Evolutionary conservation across 2,113 vertebrate genomes (phyloP).

Genomic region (Ascaphus truei): DNA sequence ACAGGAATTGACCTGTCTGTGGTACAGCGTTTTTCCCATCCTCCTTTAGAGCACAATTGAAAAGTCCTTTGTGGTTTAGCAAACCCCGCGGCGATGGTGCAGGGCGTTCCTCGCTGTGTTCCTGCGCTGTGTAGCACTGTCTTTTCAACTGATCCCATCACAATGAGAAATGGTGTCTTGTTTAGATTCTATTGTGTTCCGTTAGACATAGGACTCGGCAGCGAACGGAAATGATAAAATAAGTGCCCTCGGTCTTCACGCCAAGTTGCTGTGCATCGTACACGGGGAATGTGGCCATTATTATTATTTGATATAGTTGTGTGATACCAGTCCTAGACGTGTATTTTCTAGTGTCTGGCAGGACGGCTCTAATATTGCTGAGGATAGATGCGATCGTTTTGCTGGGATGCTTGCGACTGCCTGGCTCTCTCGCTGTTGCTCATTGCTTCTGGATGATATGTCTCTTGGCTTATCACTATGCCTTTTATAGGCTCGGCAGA

Average conservation of each 20-base stretch:
- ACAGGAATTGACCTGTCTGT: slow-evolving; percentile 7
- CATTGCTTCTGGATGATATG: too few relatives aligned
- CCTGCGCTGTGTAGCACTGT: neutral
- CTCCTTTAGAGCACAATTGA: slow-evolving; percentile 7
- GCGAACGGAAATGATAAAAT: slow-evolving; percentile 13
- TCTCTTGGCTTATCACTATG: too few relatives aligned
- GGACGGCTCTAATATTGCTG: too few relatives aligned
- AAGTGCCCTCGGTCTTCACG: neutral
- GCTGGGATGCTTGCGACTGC: too few relatives aligned
- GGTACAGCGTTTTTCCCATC: slow-evolving; percentile 6
- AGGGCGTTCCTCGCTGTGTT: slow-evolving; percentile 1
- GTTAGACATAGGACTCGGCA: neutral
- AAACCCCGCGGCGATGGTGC: neutral
- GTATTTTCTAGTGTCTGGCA: too few relatives aligned
- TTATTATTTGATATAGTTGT: too few relatives aligned
- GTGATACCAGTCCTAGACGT: too few relatives aligned
- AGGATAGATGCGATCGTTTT: too few relatives aligned
- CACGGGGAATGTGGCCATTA: neutral
- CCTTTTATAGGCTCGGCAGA: too few relatives aligned
- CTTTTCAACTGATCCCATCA: slow-evolving; percentile 8
- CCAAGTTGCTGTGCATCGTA: neutral
- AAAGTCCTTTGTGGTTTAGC: neutral
- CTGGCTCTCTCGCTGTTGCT: too few relatives aligned
- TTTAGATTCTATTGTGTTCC: slow-evolving; percentile 27
- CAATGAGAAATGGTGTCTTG: slow-evolving; percentile 13